Percentiles rank a stretch among this genome's conserved stretches.
phyloP scores from a whole-genome alignment of 2,797 vertebrate genomes.

The Labeo calbasu region DNA sequence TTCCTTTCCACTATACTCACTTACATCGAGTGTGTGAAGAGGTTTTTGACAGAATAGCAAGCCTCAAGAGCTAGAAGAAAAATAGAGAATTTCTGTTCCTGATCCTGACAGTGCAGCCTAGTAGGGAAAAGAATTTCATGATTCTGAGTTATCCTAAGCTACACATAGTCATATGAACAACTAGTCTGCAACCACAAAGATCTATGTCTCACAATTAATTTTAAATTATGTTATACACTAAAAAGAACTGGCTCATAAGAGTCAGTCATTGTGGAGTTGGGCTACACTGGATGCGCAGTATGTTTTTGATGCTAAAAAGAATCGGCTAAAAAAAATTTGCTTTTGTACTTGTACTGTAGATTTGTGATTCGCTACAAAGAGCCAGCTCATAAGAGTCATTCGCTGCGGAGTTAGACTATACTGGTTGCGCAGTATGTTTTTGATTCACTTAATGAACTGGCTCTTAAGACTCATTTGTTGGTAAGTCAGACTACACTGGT shows the following conservation, averaged over 20 bases:
- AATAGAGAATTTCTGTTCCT: neutral
- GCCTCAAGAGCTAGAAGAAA: slow-evolving; percentile 16
- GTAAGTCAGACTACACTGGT: neutral
- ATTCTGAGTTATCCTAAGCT: neutral
- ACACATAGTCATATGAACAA: neutral
- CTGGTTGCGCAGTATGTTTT: neutral
- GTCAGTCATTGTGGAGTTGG: neutral
- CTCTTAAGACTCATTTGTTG: neutral
- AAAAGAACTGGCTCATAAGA: neutral
- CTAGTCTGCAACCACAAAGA: neutral
- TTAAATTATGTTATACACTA: neutral
- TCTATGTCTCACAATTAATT: neutral
- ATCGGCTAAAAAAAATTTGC: neutral
- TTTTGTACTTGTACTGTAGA: neutral
- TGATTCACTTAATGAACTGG: neutral
- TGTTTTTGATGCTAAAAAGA: neutral
- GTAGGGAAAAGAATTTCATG: neutral
- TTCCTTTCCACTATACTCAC: slow-evolving; percentile 41
- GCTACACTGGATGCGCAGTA: neutral
- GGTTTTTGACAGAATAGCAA: slow-evolving; percentile 20
- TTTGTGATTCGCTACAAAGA: no score
- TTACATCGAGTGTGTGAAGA: neutral
- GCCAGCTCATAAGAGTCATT: no score
- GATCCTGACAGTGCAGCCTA: slow-evolving; percentile 7
- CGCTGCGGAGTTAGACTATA: neutral